A percentile compares a stretch with the other conserved stretches of the same genome.
Conservation (phyloP, 2,888 invertebrate species). For the Ectemnius cavifrons region DNA sequence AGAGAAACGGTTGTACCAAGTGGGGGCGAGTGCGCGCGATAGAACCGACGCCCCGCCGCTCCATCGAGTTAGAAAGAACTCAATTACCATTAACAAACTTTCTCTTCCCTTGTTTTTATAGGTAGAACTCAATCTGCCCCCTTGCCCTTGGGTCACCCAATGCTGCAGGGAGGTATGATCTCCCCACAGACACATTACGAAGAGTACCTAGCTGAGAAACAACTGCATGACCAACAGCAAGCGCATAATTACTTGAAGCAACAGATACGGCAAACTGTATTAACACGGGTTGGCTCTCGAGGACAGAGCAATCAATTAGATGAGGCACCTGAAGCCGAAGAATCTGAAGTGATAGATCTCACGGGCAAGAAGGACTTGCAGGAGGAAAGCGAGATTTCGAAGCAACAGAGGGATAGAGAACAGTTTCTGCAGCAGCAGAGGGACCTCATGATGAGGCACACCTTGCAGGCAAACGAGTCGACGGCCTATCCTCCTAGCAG, state of each 20-base stretch:
- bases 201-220: slow-evolving; percentile 80
- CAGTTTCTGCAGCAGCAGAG: slow-evolving; percentile 84
- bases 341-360: slow-evolving; percentile 86
- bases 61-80: too few relatives aligned
- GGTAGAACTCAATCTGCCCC: slow-evolving; percentile 97
- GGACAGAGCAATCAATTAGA: slow-evolving; percentile 82
- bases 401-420: slow-evolving; percentile 81
- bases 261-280: slow-evolving; percentile 92
- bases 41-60: slow-evolving; percentile 1
- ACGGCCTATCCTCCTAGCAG: slow-evolving; percentile 73
- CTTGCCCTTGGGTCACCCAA: slow-evolving; percentile 92
- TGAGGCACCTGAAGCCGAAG: slow-evolving; percentile 80
- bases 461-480: slow-evolving; percentile 79
- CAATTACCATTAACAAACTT: not conserved
- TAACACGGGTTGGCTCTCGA: slow-evolving; percentile 85
- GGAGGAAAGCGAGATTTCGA: slow-evolving; percentile 79
- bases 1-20: too few relatives aligned
- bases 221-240: slow-evolving; percentile 79
- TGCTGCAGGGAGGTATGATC: slow-evolving; percentile 82
- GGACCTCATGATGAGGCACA: slow-evolving; percentile 82
- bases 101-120: slow-evolving; percentile 33
- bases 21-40: slow-evolving; percentile 1
- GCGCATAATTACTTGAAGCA: slow-evolving; percentile 85
- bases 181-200: slow-evolving; percentile 79
- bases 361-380: slow-evolving; percentile 81